Conservation (phyloP, 2,797 vertebrate species). For the Rhinogobio ventralis region DNA sequence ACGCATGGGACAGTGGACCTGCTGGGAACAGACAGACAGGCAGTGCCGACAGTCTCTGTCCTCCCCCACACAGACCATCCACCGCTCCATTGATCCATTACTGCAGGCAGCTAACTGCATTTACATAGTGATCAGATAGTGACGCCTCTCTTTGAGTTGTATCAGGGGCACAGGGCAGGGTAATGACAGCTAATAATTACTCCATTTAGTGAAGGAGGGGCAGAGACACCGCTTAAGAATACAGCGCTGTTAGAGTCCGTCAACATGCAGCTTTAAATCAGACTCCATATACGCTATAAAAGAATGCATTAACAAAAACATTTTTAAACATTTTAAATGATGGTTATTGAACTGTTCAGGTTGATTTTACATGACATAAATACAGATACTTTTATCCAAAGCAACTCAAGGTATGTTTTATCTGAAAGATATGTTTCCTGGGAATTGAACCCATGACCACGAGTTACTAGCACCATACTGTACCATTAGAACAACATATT, state of each 20-base stretch:
- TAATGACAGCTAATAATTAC: conserved; percentile 82
- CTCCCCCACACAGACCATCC: conserved; percentile 29
- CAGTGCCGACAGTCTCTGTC: conserved; percentile 68
- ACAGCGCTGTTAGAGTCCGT: conserved; percentile 25
- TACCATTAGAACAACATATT: neutral
- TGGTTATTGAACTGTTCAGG: neutral
- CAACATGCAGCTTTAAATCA: conserved; percentile 20
- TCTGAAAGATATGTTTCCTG: neutral
- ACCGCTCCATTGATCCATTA: conserved; percentile 76
- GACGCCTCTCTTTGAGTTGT: conserved; percentile 80
- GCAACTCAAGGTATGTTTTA: neutral
- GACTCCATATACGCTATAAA: neutral
- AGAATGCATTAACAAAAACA: neutral
- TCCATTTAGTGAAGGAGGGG: conserved; percentile 77
- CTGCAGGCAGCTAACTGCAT: conserved; percentile 72
- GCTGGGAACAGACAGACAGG: conserved; percentile 73
- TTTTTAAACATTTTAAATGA: neutral
- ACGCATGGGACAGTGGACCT: conserved; percentile 69
- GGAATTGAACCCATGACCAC: neutral
- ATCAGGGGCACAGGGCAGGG: conserved; percentile 73
- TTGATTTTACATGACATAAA: neutral
- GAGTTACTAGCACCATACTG: neutral
- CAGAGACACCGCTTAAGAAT: conserved; percentile 64
- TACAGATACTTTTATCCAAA: too few species aligned
- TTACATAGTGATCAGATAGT: conserved; percentile 83